Evolutionary conservation across 2,888 invertebrate genomes (phyloP).

Genomic region (Meteorus cinctellus): DNA sequence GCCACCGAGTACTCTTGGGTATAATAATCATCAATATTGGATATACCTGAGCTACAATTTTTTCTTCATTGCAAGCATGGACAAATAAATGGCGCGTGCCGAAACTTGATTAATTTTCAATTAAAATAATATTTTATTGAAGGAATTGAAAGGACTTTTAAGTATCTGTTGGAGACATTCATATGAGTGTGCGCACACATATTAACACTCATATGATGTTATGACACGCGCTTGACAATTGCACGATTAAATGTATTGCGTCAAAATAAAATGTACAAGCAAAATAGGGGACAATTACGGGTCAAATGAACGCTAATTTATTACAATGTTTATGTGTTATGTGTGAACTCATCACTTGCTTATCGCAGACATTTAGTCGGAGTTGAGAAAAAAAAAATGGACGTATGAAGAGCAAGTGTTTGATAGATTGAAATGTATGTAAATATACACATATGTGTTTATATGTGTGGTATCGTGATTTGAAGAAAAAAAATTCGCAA

Average conservation of each 20-base stretch:
- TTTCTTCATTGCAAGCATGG: neutral
- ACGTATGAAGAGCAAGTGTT: no score
- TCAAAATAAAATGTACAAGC: constrained; percentile 34
- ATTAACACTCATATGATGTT: constrained; percentile 52
- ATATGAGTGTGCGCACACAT: neutral
- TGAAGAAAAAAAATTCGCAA: neutral
- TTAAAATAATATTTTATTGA: neutral
- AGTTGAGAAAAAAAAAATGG: constrained; percentile 8
- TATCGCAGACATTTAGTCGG: constrained; percentile 48
- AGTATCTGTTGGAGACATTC: no score
- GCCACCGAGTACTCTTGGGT: neutral
- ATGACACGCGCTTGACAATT: constrained; percentile 59
- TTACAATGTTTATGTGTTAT: constrained; percentile 73
- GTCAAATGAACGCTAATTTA: constrained; percentile 72
- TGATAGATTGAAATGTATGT: neutral
- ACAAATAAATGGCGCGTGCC: neutral
- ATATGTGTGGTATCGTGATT: neutral
- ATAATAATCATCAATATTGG: neutral
- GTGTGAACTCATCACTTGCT: constrained; percentile 55
- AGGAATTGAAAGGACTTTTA: neutral
- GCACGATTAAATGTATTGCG: constrained; percentile 30
- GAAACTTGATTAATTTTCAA: neutral
- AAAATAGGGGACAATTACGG: constrained; percentile 64
- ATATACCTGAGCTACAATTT: neutral
- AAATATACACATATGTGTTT: neutral